These are phyloP conservation scores for Pangasianodon gigas DNA, from an alignment of 2,113 vertebrate genomes.

Conservation along the genomic window DNA sequence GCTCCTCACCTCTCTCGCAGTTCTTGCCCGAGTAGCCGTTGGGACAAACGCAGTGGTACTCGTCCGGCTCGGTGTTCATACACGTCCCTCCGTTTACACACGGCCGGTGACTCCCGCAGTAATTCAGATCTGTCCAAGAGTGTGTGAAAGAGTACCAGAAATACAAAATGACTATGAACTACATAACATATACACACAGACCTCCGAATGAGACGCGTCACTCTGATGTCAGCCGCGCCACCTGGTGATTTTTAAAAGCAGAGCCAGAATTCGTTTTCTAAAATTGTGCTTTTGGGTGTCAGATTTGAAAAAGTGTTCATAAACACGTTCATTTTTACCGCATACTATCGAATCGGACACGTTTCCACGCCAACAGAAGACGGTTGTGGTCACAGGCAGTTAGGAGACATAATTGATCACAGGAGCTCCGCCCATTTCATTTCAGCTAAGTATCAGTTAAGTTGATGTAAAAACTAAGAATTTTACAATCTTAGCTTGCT, in stretches of 20 bases:
- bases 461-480: too few relatives aligned
- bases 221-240: neutral
- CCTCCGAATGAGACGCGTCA: neutral
- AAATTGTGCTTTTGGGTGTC: neutral
- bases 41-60: slow-evolving; percentile 87
- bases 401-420: too few relatives aligned
- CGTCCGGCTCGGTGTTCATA: slow-evolving; percentile 89
- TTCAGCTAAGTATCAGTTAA: too few relatives aligned
- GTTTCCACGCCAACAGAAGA: too few relatives aligned
- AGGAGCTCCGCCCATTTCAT: too few relatives aligned
- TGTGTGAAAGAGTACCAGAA: neutral
- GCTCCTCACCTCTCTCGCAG: slow-evolving; percentile 85
- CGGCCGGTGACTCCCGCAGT: slow-evolving; percentile 91
- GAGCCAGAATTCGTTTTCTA: neutral
- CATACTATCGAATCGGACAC: neutral
- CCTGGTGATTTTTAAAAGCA: neutral
- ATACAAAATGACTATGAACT: neutral
- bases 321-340: neutral
- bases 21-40: slow-evolving; percentile 91
- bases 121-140: slow-evolving; percentile 85
- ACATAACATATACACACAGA: neutral
- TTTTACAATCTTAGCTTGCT: too few relatives aligned
- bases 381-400: too few relatives aligned
- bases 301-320: neutral
- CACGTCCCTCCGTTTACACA: slow-evolving; percentile 91